These are phyloP conservation scores for Coendou prehensilis DNA, from an alignment of 2,797 vertebrate genomes.

Conservation along the genomic window DNA sequence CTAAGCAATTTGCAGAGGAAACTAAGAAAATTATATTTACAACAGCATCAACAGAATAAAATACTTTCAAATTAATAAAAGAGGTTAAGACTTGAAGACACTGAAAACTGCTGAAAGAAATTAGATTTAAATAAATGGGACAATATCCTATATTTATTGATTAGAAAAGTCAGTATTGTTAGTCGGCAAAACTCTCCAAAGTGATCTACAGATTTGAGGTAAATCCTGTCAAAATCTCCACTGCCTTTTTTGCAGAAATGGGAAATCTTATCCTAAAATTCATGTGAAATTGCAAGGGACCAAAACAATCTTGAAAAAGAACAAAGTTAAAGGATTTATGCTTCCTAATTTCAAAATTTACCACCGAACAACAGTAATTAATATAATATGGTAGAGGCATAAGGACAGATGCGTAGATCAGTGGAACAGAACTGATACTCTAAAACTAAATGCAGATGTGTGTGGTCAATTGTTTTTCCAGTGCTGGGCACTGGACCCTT, in stretches of 20 bases:
- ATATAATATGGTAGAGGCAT: not conserved
- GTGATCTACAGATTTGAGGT: not conserved
- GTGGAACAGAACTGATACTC: not conserved
- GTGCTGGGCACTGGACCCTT: not conserved
- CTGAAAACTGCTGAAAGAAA: not conserved
- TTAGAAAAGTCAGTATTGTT: not conserved
- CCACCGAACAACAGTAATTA: not conserved
- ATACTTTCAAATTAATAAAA: not conserved
- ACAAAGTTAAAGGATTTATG: not conserved
- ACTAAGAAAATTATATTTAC: not conserved
- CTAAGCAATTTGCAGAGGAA: not conserved
- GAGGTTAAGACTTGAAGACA: not conserved
- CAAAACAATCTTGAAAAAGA: not conserved
- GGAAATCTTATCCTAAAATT: not conserved
- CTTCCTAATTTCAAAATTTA: not conserved
- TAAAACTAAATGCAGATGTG: not conserved
- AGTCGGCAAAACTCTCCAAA: not conserved
- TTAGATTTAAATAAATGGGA: not conserved
- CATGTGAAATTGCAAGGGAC: not conserved
- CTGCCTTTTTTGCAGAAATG: not conserved
- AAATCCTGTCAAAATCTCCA: not conserved
- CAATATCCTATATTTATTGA: not conserved
- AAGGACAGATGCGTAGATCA: not conserved
- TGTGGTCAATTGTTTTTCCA: not conserved
- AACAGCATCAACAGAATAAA: not conserved